These are phyloP conservation scores for Chymomyza procnemis DNA, from an alignment of 2,888 invertebrate genomes.

Conservation along the genomic window DNA sequence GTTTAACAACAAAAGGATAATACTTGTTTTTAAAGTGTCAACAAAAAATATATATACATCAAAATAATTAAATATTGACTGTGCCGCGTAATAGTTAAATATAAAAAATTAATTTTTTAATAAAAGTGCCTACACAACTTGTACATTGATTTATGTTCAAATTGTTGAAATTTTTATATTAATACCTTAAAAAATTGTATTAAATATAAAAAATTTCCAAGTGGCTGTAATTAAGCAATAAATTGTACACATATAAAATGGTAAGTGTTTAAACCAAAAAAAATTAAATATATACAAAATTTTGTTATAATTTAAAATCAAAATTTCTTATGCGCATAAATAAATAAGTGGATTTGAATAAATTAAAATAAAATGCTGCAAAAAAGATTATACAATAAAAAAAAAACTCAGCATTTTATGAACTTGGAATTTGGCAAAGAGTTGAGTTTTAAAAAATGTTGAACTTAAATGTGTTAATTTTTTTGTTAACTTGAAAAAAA, in stretches of 20 bases:
- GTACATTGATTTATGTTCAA: too few species aligned
- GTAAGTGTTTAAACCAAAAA: conserved; percentile 8
- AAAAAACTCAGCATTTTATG: not conserved
- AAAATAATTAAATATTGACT: not conserved
- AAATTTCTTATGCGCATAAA: not conserved
- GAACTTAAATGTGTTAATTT: too few species aligned
- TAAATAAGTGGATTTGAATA: not conserved
- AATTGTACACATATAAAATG: conserved; percentile 10
- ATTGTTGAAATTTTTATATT: not conserved
- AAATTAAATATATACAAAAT: not conserved
- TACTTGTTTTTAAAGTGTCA: not conserved
- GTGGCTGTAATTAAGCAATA: conserved; percentile 6
- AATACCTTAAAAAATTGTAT: not conserved
- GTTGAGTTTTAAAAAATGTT: not conserved
- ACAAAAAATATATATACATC: not conserved
- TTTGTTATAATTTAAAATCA: not conserved
- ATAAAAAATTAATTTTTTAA: conserved; percentile 22
- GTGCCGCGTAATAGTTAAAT: not conserved
- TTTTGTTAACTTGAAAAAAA: too few species aligned
- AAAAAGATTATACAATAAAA: not conserved
- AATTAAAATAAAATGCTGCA: not conserved
- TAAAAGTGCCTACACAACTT: conserved; percentile 6
- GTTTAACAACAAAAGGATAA: not conserved
- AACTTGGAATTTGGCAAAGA: not conserved
- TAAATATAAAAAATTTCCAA: not conserved